A percentile compares a stretch with the other conserved stretches of the same genome.
Conservation (phyloP, 2,113 vertebrate genomes). For the Eleginops maclovinus region DNA sequence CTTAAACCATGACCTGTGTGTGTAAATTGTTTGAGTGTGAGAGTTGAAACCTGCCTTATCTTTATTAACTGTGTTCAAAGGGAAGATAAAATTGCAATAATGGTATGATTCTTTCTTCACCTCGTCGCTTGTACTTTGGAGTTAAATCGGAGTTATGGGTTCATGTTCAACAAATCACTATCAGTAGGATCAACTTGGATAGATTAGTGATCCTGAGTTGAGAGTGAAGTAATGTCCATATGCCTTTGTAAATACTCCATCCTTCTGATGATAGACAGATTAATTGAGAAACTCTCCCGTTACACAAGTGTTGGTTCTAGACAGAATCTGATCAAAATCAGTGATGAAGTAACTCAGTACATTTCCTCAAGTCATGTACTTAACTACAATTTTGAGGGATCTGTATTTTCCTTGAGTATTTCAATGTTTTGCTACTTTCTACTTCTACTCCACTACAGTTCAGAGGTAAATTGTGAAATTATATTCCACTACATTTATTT, state of each 20-base stretch:
- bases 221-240: neutral
- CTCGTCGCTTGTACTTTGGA: slow-evolving; percentile 31
- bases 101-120: neutral
- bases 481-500: too few relatives aligned
- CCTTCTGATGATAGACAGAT: neutral
- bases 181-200: neutral
- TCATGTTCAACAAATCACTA: slow-evolving; percentile 6
- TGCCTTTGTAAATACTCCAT: neutral
- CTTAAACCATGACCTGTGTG: neutral
- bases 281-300: neutral
- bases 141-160: slow-evolving; percentile 8
- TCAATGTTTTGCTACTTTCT: too few relatives aligned
- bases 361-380: too few relatives aligned
- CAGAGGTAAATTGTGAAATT: too few relatives aligned
- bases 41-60: too few relatives aligned
- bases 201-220: neutral
- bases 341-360: too few relatives aligned
- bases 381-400: too few relatives aligned
- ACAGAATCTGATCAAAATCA: neutral
- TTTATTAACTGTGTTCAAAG: too few relatives aligned
- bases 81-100: too few relatives aligned
- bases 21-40: too few relatives aligned
- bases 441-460: too few relatives aligned
- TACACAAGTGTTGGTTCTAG: neutral
- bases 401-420: too few relatives aligned